Base-by-base conservation (phyloP, 1,140 invertebrate genomes). In the Plectrocnemia conspersa region DNA sequence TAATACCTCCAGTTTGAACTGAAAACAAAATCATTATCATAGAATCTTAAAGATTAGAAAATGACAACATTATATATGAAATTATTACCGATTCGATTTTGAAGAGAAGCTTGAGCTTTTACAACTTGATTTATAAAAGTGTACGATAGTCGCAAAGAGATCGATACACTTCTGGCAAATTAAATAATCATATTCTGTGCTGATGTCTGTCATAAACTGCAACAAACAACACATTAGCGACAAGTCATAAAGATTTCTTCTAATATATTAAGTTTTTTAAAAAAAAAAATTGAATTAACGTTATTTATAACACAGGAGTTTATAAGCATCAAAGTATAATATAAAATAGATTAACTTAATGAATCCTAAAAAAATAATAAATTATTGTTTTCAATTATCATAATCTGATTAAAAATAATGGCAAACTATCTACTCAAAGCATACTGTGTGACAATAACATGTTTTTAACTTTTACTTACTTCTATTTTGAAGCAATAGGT, bases 111-210 rank as follows among this genome's bases (percentile, higher is more conserved):
- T 29, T 46, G 44, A 18, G 24, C 23, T 1, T 24, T 25, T 46
- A 29, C 44, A 11, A 46, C 33, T 19, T 46, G 21, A n/a, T 24
- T 25, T 27, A 29, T 46, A 13, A 46, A 46, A 46, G n/a, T 29
- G 44, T 19, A 27, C 1, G 44, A 24, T 6, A 29, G 15, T 36
- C 27, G 22, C 15, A 54, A n/a, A 24, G 15, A 36, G 41, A 24
- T 15, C 32, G 46, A 54, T 54, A 23, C 52, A 54, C 5, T 11
- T 46, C 18, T 36, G 29, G 11, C 52, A 54, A 24, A 54, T 54
- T 13, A 35, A 32, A 54, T 54, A 38, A 21, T 52, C 10, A 13
- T 19, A 42, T 9, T 24, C 24, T 5, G 10, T 1, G n/a, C 7
- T 18, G n/a, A n/a, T n/a, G 5, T 25, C 7, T 6, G 36, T 22